A percentile compares a stretch with the other conserved stretches of the same genome.
These are phyloP conservation scores for Bombyx huttoni DNA, from an alignment of 2,888 invertebrate genomes.

Conservation along the genomic window DNA sequence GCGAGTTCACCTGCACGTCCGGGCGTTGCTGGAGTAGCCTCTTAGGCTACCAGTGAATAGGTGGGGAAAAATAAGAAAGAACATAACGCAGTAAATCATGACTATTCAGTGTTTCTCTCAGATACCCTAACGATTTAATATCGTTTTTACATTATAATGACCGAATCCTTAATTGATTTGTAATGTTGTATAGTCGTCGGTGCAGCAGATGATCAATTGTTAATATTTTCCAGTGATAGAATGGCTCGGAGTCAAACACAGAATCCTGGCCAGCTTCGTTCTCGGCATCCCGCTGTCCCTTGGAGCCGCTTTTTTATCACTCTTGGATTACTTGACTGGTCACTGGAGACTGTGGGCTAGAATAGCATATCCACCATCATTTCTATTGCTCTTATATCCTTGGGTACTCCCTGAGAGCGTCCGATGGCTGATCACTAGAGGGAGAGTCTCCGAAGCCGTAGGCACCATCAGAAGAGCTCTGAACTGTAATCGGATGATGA, in stretches of 20 bases:
- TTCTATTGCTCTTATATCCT: conserved; percentile 77
- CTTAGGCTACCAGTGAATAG: no score
- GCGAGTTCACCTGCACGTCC: no score
- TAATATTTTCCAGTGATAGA: conserved; percentile 75
- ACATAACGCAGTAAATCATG: no score
- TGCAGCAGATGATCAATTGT: neutral
- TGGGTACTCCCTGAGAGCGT: conserved; percentile 83
- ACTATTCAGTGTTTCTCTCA: no score
- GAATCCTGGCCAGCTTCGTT: conserved; percentile 80
- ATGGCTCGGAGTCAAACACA: conserved; percentile 80
- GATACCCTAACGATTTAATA: no score
- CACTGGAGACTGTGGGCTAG: conserved; percentile 81
- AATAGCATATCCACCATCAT: conserved; percentile 78
- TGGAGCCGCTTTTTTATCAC: conserved; percentile 78
- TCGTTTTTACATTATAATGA: neutral
- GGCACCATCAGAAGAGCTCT: conserved; percentile 74
- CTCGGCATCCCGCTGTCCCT: conserved; percentile 79
- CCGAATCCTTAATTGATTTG: neutral
- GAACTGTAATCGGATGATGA: conserved; percentile 65
- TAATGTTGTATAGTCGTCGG: neutral
- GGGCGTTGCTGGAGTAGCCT: no score
- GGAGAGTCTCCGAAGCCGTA: conserved; percentile 74
- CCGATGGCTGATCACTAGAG: conserved; percentile 81
- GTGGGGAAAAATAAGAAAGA: no score
- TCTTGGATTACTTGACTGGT: conserved; percentile 77